These are phyloP conservation scores for Lindbergichthys nudifrons DNA, from an alignment of 2,797 vertebrate genomes.

Conservation along the genomic window DNA sequence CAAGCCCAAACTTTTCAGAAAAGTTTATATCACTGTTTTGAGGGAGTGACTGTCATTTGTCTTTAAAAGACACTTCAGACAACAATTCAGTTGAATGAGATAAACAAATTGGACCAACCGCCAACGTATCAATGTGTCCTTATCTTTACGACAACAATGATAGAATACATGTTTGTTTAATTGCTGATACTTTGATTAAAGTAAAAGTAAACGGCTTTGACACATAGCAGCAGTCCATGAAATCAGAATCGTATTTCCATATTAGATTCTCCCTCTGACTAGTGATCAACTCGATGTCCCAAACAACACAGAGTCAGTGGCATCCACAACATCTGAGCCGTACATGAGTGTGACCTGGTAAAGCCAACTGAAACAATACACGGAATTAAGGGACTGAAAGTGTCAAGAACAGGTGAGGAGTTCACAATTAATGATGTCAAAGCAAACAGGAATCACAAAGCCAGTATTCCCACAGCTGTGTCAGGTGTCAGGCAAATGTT, in stretches of 20 bases:
- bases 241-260: slow-evolving; percentile 62
- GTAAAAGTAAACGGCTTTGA: slow-evolving; percentile 54
- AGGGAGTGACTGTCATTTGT: no score
- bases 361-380: slow-evolving; percentile 1
- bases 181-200: slow-evolving; percentile 34
- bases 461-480: slow-evolving; percentile 50
- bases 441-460: slow-evolving; percentile 37
- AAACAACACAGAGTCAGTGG: slow-evolving; percentile 38
- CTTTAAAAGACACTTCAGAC: no score
- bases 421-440: slow-evolving; percentile 40
- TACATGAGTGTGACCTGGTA: background rate
- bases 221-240: slow-evolving; percentile 58
- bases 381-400: slow-evolving; percentile 10
- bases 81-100: no score
- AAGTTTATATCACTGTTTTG: no score
- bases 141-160: background rate
- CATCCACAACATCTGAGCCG: background rate
- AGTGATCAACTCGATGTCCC: slow-evolving; percentile 53
- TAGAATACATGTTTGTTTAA: background rate
- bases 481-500: slow-evolving; percentile 56
- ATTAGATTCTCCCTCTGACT: slow-evolving; percentile 40
- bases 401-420: slow-evolving; percentile 43
- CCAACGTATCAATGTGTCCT: background rate
- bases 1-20: no score
- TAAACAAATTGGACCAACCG: no score